Conservation (phyloP, 2,113 vertebrate genomes). For the Dicerorhinus sumatrensis region DNA sequence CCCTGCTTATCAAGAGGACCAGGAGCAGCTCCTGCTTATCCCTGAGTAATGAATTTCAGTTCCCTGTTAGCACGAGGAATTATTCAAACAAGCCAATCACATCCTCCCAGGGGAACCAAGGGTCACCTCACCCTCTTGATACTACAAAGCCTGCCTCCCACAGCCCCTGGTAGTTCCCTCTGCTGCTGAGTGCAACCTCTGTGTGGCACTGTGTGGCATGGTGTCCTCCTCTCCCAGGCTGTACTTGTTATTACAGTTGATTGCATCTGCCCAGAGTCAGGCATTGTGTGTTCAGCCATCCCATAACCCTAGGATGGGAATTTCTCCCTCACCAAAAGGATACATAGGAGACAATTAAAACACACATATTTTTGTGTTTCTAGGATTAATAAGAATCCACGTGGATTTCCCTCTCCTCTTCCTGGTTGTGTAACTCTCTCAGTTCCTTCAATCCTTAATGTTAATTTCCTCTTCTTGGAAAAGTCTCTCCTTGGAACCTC, state of each 20-base stretch:
- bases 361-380: neutral
- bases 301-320: neutral
- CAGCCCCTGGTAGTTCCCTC: neutral
- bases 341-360: neutral
- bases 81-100: neutral
- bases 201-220: neutral
- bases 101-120: neutral
- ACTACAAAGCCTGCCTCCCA: neutral
- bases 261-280: neutral
- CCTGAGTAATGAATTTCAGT: neutral
- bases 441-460: neutral
- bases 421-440: neutral
- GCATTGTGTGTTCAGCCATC: neutral
- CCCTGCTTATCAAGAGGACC: neutral
- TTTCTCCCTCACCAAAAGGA: neutral
- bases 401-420: neutral
- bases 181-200: neutral
- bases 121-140: neutral
- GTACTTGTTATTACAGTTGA: neutral
- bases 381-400: neutral
- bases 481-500: neutral
- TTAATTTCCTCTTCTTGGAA: slow-evolving; percentile 17
- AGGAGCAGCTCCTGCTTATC: neutral
- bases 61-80: neutral
- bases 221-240: neutral